Percentiles rank a stretch among this genome's conserved stretches.
Conservation (phyloP, 92 coral and sea anemone species). For the Phymanthus crucifer region DNA sequence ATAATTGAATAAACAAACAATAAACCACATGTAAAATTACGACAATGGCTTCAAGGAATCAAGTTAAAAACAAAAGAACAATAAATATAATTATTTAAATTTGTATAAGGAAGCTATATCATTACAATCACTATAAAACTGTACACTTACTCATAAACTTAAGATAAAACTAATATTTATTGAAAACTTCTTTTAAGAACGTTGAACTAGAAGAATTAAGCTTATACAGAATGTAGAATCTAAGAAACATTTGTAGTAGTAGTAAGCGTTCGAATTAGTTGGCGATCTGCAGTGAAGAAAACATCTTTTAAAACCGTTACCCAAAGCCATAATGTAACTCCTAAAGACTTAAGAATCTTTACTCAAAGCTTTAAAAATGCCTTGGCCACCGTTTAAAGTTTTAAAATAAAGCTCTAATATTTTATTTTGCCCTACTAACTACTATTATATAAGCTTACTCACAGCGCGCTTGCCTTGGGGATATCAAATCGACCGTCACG, state of each 20-base stretch:
- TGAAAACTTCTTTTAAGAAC: no score
- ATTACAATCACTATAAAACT: neutral
- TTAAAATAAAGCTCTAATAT: neutral
- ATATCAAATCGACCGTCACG: neutral
- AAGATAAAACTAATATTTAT: no score
- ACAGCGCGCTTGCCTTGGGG: neutral
- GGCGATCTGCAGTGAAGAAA: neutral
- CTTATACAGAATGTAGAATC: neutral
- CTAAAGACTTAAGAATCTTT: neutral
- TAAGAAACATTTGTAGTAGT: neutral
- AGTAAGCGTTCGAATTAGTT: neutral
- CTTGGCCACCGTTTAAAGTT: neutral
- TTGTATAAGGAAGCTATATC: neutral
- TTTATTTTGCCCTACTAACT: neutral
- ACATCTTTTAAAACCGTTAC: slow-evolving; percentile 1
- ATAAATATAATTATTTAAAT: neutral
- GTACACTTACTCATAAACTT: no score
- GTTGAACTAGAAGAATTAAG: no score
- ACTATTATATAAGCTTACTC: neutral
- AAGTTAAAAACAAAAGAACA: neutral
- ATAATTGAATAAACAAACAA: neutral
- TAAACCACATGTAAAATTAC: neutral
- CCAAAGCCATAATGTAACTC: neutral
- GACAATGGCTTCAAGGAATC: neutral
- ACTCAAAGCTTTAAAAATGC: neutral